Evolutionary conservation across 2,113 vertebrate genomes (phyloP).

Genomic region (Aphelocoma coerulescens): DNA sequence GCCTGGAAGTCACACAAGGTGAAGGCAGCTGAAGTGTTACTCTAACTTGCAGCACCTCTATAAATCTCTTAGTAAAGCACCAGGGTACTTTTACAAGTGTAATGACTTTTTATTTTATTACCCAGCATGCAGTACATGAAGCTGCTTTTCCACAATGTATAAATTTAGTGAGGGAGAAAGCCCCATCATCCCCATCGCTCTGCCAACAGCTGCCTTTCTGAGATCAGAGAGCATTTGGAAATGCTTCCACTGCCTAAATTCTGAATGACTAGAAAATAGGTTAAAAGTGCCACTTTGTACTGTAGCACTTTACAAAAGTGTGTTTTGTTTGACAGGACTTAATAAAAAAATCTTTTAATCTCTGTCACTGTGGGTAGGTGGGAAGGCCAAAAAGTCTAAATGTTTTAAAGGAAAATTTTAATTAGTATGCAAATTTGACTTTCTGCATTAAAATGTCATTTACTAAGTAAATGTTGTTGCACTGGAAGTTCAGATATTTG

Average conservation of each 20-base stretch:
- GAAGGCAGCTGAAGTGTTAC: slow-evolving; percentile 40
- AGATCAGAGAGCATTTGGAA: background rate
- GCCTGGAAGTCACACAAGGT: slow-evolving; percentile 12
- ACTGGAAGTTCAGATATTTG: slow-evolving; percentile 70
- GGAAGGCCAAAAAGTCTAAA: slow-evolving; percentile 73
- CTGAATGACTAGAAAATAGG: background rate
- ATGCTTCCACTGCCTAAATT: slow-evolving; percentile 15
- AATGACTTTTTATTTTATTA: slow-evolving; percentile 43
- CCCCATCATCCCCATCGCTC: background rate
- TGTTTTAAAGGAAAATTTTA: slow-evolving; percentile 77
- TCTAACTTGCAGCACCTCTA: slow-evolving; percentile 11
- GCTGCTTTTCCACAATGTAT: background rate
- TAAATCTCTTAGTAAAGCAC: slow-evolving; percentile 24
- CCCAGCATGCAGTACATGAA: slow-evolving; percentile 6
- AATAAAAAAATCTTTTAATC: slow-evolving; percentile 71
- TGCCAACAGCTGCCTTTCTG: background rate
- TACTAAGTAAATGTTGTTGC: slow-evolving; percentile 76
- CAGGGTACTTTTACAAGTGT: slow-evolving; percentile 22
- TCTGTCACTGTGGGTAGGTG: slow-evolving; percentile 66
- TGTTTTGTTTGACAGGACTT: slow-evolving; percentile 65
- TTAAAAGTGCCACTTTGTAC: background rate
- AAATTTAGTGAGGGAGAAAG: slow-evolving; percentile 1
- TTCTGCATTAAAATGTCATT: slow-evolving; percentile 77
- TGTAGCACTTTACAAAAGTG: slow-evolving; percentile 11
- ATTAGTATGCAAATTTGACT: slow-evolving; percentile 82